Base-by-base conservation (phyloP, 2,797 vertebrate species). In the Rhincodon typus region DNA sequence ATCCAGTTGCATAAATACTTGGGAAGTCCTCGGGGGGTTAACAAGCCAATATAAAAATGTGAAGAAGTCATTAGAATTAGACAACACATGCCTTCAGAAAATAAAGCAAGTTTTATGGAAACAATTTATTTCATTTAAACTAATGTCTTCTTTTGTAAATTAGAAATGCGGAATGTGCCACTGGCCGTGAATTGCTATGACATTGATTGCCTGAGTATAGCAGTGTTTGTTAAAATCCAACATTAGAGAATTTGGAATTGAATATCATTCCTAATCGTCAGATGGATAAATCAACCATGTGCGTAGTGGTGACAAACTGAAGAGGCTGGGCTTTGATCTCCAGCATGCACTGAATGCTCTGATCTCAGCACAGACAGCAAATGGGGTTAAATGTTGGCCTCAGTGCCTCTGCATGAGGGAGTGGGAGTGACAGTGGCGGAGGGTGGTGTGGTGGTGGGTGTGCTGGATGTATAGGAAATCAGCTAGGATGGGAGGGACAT, bases 1-100 rank as follows among this genome's bases (percentile, higher is more conserved):
- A 93, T 93, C 67, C 42, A 6, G 62, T 25, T 93, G 34, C 62
- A 93, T 93, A 93, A 93, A 69, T 42, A 93, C 62, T 42, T 69
- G 66, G 62, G 21, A 42, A 38, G n/a, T 67, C 90, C n/a, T 93
- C 90, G 25, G 90, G 90, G 66, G 90, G 62, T 93, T 67, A 93
- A 69, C 21, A 69, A 69, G 62, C 62, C 62, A 69, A 93, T 69
- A 69, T 69, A 4, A 69, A 93, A 93, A 93, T 93, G 23, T 42
- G n/a, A 93, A 93, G 90, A 69, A 93, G n/a, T 93, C 90, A 93
- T 93, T 93, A 93, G 57, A 93, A 66, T 67, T 67, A 90, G 90
- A 67, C 90, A 93, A 93, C 34, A 93, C 19, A 67, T 93, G 90
- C 62, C 90, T 93, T 93, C 12, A 57, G 90, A 67, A 93, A 93